A percentile compares a stretch with the other conserved stretches of the same genome.
Evolutionary conservation across 1,140 invertebrate genomes (phyloP).

Genomic region (Pseudomyrmex gracilis): DNA sequence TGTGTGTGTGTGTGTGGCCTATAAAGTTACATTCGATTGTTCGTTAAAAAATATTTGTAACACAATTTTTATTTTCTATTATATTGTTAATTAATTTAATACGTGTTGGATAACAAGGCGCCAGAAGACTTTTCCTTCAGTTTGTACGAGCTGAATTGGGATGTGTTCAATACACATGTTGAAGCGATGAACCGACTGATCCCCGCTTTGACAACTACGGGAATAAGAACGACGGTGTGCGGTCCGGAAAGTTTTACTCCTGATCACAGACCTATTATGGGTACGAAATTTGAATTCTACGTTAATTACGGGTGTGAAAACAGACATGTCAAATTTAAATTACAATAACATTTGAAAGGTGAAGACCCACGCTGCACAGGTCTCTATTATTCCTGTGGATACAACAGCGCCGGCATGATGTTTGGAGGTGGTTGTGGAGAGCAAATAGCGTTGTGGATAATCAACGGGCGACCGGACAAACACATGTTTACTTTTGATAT

Average conservation of each 20-base stretch:
- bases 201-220: slow-evolving; percentile 90
- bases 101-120: slow-evolving; percentile 84
- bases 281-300: slow-evolving; percentile 83
- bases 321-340: not conserved
- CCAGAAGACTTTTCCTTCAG: slow-evolving; percentile 92
- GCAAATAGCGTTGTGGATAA: slow-evolving; percentile 94
- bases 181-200: slow-evolving; percentile 90
- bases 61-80: not conserved
- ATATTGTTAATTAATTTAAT: not conserved
- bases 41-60: not conserved
- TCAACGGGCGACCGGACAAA: slow-evolving; percentile 91
- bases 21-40: not conserved
- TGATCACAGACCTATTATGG: slow-evolving; percentile 95
- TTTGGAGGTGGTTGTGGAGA: slow-evolving; percentile 94
- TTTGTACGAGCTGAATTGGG: slow-evolving; percentile 94
- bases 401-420: slow-evolving; percentile 96
- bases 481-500: slow-evolving; percentile 95
- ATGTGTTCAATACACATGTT: slow-evolving; percentile 92
- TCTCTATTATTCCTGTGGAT: slow-evolving; percentile 94
- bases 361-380: slow-evolving; percentile 86
- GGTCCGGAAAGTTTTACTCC: slow-evolving; percentile 95
- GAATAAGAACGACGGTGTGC: slow-evolving; percentile 94
- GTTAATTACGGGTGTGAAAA: slow-evolving; percentile 3
- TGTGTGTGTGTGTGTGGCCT: not conserved
- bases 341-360: slow-evolving; percentile 74